These are phyloP conservation scores for Saccostrea glomerata DNA, from an alignment of 1,140 invertebrate species.

Conservation along the genomic window DNA sequence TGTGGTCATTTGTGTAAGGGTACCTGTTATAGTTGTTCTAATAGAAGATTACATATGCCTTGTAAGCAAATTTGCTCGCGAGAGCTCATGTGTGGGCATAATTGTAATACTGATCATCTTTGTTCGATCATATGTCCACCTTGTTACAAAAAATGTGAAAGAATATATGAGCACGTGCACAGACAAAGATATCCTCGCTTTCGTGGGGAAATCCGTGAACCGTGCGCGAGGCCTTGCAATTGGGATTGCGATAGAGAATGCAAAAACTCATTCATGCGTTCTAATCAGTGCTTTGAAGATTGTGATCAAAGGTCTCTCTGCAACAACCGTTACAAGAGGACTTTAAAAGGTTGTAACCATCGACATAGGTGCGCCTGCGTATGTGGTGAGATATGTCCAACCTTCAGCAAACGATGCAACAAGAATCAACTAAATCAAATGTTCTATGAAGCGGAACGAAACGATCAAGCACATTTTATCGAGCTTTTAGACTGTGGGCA, in stretches of 20 bases:
- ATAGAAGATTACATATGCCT: constrained; percentile 82
- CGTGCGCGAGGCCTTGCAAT: constrained; percentile 80
- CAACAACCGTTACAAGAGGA: constrained; percentile 67
- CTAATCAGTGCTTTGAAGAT: constrained; percentile 80
- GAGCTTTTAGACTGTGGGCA: constrained; percentile 65
- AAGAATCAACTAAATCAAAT: constrained; percentile 81
- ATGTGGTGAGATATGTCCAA: constrained; percentile 85
- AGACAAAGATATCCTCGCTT: constrained; percentile 75
- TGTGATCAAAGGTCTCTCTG: constrained; percentile 83
- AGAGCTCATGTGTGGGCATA: constrained; percentile 72
- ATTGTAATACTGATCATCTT: constrained; percentile 54
- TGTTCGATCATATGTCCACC: constrained; percentile 80
- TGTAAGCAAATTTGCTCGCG: constrained; percentile 67
- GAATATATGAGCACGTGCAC: constrained; percentile 67
- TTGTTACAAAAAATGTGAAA: constrained; percentile 82
- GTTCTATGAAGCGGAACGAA: constrained; percentile 79
- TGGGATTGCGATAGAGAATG: constrained; percentile 82
- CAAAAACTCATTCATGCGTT: constrained; percentile 81
- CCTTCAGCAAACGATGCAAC: constrained; percentile 54
- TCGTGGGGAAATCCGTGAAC: constrained; percentile 82
- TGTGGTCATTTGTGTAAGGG: constrained; percentile 59
- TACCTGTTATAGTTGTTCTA: constrained; percentile 78
- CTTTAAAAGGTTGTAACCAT: constrained; percentile 76
- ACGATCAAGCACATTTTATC: constrained; percentile 65
- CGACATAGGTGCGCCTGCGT: constrained; percentile 83